A percentile compares a stretch with the other conserved stretches of the same genome.
Conservation (phyloP, 92 coral and sea anemone species). For the Zoanthus solanderi region DNA sequence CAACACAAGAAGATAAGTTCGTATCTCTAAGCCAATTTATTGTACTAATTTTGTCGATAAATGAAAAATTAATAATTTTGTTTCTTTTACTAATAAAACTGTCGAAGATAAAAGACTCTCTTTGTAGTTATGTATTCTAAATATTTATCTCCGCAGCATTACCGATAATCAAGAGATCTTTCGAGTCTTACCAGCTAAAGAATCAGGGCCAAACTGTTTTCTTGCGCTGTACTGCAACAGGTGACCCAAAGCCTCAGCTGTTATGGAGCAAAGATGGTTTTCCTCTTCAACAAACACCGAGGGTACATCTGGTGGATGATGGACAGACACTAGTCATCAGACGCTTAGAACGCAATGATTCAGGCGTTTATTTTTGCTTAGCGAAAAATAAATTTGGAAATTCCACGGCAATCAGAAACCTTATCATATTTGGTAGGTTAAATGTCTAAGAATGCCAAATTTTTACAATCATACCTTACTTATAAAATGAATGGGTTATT, state of each 20-base stretch:
- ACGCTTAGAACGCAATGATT: not conserved
- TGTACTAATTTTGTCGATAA: not conserved
- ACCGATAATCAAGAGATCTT: not conserved
- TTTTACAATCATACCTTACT: too few species aligned
- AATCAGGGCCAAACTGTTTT: not conserved
- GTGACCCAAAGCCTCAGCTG: not conserved
- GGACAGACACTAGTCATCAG: not conserved
- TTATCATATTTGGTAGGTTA: slow-evolving; percentile 3
- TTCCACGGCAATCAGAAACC: slow-evolving; percentile 7
- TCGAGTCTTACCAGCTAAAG: not conserved
- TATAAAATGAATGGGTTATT: too few species aligned
- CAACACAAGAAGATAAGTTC: too few species aligned
- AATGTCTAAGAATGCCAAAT: too few species aligned
- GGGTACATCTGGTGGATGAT: not conserved
- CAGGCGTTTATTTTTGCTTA: not conserved
- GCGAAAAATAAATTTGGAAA: slow-evolving; percentile 11
- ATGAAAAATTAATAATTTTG: not conserved
- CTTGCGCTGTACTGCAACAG: not conserved
- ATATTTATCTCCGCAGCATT: not conserved
- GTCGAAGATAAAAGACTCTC: too few species aligned
- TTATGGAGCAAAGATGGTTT: not conserved
- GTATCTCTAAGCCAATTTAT: too few species aligned
- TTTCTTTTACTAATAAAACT: not conserved
- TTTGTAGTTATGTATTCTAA: not conserved
- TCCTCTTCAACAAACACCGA: not conserved